A percentile compares a stretch with the other conserved stretches of the same genome.
Evolutionary conservation across 2,797 vertebrate species (phyloP).

Genomic region (Fringilla coelebs): DNA sequence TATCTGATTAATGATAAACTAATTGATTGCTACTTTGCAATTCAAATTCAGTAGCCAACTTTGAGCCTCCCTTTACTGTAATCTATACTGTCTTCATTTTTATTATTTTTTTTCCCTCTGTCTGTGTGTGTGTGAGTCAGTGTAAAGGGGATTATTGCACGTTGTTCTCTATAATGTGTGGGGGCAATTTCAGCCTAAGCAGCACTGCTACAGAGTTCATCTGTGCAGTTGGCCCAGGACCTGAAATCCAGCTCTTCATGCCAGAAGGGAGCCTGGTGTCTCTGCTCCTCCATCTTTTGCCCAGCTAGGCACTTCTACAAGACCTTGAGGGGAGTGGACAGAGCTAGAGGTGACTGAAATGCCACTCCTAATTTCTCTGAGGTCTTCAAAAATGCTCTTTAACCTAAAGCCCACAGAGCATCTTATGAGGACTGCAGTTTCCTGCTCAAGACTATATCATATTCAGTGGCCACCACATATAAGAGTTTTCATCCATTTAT

Average conservation of each 20-base stretch:
- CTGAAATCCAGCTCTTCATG: neutral
- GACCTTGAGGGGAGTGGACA: neutral
- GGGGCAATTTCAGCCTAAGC: neutral
- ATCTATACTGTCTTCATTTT: neutral
- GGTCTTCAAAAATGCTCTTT: neutral
- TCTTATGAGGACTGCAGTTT: neutral
- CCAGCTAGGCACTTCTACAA: neutral
- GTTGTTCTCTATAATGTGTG: neutral
- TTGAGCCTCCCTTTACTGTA: conserved; percentile 27
- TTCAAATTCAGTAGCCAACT: conserved; percentile 63
- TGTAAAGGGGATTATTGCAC: neutral
- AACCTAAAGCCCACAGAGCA: neutral
- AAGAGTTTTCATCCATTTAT: neutral
- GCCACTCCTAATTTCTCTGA: neutral
- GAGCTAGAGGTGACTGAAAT: neutral
- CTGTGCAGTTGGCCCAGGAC: neutral
- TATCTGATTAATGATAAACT: conserved; percentile 86
- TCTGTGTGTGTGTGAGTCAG: neutral
- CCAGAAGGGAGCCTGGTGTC: neutral
- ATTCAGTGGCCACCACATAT: neutral
- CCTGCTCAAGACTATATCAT: neutral
- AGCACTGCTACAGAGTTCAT: neutral
- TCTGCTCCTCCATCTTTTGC: neutral
- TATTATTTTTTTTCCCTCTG: neutral
- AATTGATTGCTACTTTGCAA: conserved; percentile 80